Evolutionary conservation across 2,113 vertebrate species (phyloP).

Genomic region (Syngnathus floridae): DNA sequence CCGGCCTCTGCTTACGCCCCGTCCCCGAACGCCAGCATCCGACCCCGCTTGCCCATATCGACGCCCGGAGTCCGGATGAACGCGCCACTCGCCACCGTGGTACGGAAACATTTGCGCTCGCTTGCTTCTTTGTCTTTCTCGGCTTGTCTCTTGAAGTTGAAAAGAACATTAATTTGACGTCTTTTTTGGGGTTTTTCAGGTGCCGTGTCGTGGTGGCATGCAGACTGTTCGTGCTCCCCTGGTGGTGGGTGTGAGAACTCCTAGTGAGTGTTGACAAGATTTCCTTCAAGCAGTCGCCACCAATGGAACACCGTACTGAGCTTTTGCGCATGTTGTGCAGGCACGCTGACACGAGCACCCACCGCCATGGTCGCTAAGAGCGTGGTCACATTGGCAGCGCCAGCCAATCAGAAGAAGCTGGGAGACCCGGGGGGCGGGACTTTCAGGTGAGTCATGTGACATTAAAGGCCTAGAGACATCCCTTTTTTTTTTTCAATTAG

Average conservation of each 20-base stretch:
- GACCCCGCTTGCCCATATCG: conserved; percentile 60
- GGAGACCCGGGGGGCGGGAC: conserved; percentile 76
- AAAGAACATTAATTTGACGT: no score
- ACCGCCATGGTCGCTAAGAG: conserved; percentile 65
- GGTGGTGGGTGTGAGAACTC: conserved; percentile 70
- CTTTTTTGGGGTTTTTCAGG: conserved; percentile 35
- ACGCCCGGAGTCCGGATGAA: conserved; percentile 50
- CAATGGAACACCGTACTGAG: background rate
- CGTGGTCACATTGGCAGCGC: conserved; percentile 64
- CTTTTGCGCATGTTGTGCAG: conserved; percentile 35
- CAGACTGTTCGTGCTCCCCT: conserved; percentile 69
- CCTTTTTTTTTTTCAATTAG: no score
- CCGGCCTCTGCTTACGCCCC: conserved; percentile 33
- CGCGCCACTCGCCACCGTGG: conserved; percentile 62
- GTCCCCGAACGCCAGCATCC: conserved; percentile 54
- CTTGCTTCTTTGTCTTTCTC: background rate
- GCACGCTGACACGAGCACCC: conserved; percentile 65
- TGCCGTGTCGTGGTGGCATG: conserved; percentile 61
- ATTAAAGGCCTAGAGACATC: no score
- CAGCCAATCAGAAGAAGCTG: conserved; percentile 78
- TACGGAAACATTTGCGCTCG: conserved; percentile 29
- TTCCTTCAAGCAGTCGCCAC: background rate
- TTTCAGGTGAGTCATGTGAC: conserved; percentile 63
- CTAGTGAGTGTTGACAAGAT: conserved; percentile 49
- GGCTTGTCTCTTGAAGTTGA: no score